Evolutionary conservation across 53 echinoderm and acorn worm species (phyloP).

Genomic region (Patiria pectinifera): DNA sequence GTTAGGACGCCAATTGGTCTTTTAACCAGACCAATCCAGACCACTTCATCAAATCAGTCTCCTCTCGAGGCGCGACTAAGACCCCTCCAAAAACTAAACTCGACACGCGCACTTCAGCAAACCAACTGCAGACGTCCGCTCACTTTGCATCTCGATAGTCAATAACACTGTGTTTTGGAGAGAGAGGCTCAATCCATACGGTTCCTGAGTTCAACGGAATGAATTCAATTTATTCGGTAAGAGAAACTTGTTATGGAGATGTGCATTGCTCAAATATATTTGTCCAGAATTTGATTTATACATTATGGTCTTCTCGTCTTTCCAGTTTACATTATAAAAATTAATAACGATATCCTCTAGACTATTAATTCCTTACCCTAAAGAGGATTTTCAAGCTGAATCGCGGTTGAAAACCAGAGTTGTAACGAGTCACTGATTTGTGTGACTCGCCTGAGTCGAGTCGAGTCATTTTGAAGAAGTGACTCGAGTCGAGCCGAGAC

Average conservation of each 20-base stretch:
- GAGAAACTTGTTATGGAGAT: background rate
- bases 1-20: background rate
- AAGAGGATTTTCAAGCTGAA: background rate
- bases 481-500: too few species aligned
- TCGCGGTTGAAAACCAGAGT: background rate
- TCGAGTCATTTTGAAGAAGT: too few species aligned
- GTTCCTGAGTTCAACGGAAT: background rate
- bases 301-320: too few species aligned
- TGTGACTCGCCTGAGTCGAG: too few species aligned
- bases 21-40: background rate
- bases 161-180: background rate
- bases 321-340: too few species aligned
- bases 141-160: background rate
- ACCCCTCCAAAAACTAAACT: constrained; percentile 3
- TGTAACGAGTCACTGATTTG: too few species aligned
- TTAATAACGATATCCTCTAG: too few species aligned
- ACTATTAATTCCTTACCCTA: too few species aligned
- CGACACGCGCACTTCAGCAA: background rate
- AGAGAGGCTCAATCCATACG: background rate
- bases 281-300: background rate
- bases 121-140: background rate
- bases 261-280: background rate
- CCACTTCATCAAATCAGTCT: constrained; percentile 36
- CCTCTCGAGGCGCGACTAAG: constrained; percentile 27
- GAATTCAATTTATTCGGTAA: background rate